phyloP scores from a whole-genome alignment of 2,888 invertebrate species.

The Dicranocentrus wangi region DNA sequence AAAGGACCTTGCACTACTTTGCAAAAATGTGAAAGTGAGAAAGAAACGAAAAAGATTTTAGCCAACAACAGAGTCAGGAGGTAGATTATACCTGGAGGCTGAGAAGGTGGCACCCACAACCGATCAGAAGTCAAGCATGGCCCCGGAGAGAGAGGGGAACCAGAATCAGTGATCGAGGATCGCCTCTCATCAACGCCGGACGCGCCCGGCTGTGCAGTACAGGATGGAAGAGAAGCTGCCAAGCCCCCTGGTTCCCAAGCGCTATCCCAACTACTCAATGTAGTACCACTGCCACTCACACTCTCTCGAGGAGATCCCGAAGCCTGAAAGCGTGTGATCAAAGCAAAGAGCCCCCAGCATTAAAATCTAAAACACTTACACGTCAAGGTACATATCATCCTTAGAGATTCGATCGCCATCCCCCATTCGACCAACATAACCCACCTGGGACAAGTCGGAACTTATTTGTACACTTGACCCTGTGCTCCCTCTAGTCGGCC shows the following conservation, averaged over 20 bases:
- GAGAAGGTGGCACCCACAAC: constrained; percentile 69
- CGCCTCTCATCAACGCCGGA: constrained; percentile 66
- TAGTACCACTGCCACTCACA: constrained; percentile 71
- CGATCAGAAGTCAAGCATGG: constrained; percentile 69
- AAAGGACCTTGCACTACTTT: no score
- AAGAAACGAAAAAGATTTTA: constrained; percentile 2
- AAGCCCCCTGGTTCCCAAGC: constrained; percentile 72
- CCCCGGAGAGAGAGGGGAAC: constrained; percentile 69
- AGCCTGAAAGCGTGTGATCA: constrained; percentile 63
- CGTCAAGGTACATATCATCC: constrained; percentile 59
- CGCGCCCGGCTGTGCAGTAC: constrained; percentile 61
- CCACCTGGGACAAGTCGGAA: constrained; percentile 70
- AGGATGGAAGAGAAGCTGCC: constrained; percentile 72
- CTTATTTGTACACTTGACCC: constrained; percentile 70
- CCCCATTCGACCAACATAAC: constrained; percentile 15
- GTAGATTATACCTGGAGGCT: constrained; percentile 67
- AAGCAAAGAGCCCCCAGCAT: constrained; percentile 35
- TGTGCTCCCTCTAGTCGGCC: constrained; percentile 70
- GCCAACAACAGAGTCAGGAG: not conserved
- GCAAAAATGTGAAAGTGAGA: constrained; percentile 10
- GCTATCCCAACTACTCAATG: constrained; percentile 72
- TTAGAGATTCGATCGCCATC: constrained; percentile 16
- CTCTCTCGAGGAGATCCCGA: constrained; percentile 72
- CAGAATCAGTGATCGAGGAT: constrained; percentile 66
- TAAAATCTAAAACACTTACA: constrained; percentile 49